Evolutionary conservation across 2,888 invertebrate species (phyloP).

Genomic region (Nephrotoma flavescens): DNA sequence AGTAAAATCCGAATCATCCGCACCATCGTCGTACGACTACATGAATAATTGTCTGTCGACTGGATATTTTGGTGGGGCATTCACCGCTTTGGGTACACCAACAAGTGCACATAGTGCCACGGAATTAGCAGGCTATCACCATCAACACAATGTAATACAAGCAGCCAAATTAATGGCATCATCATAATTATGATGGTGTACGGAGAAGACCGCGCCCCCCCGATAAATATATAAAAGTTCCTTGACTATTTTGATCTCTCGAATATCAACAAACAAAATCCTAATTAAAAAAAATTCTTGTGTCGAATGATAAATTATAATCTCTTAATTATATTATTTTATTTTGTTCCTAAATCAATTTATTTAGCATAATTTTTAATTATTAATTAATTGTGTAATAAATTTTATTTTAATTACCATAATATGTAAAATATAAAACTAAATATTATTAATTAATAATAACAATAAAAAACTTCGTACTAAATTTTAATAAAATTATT

Average conservation of each 20-base stretch:
- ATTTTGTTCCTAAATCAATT: not conserved
- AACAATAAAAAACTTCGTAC: not conserved
- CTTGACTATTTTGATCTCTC: not conserved
- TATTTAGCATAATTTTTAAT: not conserved
- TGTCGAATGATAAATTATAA: not conserved
- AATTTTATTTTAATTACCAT: not conserved
- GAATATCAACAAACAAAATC: not conserved
- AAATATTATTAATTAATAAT: not conserved
- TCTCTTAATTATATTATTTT: not conserved
- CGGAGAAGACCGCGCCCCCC: not conserved
- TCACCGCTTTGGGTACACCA: conserved; percentile 24
- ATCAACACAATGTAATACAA: conserved; percentile 73
- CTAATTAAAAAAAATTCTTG: not conserved
- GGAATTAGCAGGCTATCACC: conserved; percentile 61
- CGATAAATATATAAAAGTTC: not conserved
- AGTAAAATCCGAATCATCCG: conserved; percentile 10
- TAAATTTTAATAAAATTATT: not conserved
- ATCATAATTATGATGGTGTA: conserved; percentile 37
- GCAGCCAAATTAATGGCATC: conserved; percentile 74
- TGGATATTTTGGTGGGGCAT: conserved; percentile 28
- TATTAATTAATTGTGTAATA: not conserved
- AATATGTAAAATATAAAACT: not conserved
- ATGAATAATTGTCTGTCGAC: conserved; percentile 26
- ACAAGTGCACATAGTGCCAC: conserved; percentile 27
- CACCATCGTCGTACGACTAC: conserved; percentile 23